Base-by-base conservation (phyloP, 2,797 vertebrate species). In the Anableps anableps region DNA sequence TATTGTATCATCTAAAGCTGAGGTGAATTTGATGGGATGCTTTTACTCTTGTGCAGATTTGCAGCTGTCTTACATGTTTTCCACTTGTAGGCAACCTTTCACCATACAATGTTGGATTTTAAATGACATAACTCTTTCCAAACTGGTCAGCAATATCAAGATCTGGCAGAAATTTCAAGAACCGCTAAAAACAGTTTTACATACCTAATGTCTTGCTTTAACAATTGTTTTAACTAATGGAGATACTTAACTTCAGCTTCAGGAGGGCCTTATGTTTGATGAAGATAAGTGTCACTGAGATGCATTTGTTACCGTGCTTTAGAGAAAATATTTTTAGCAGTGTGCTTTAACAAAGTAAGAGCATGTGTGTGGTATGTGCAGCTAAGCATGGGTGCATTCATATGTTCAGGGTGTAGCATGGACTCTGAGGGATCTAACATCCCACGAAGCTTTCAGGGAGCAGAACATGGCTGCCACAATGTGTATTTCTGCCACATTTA, bases 401-500 rank as follows among this genome's bases (percentile, higher is more conserved):
- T 86, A 77, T 79, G 66, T 77, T 77, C n/a, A 43, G 68, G 77
- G 72, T 83, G 72, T 85, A 84, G 31, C 80, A 66, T 55, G 75
- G 79, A 83, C 83, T 88, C 88, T 75, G 85, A 86, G 78, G 83
- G 80, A 80, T 86, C 90, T 76, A 60, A 85, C 81, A 82, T 88
- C 83, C 81, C 0, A 83, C 55, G 17, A 86, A 83, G 90, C 94
- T 94, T 92, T 93, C 90, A 92, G 88, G 1, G 50, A 75, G 41
- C 75, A 89, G 79, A 93, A 93, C 91, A 90, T 92, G 91, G 88
- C 84, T 74, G 87, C 91, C 91, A 86, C 86, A 29, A 89, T 62
- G 78, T 88, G 89, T 83, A 80, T 89, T 95, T 95, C 93, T 95
- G 93, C 90, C 93, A 93, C 90, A 91, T 91, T 95, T 92, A 95